Conservation (phyloP, 1,140 invertebrate genomes). For the Pissodes strobi region DNA sequence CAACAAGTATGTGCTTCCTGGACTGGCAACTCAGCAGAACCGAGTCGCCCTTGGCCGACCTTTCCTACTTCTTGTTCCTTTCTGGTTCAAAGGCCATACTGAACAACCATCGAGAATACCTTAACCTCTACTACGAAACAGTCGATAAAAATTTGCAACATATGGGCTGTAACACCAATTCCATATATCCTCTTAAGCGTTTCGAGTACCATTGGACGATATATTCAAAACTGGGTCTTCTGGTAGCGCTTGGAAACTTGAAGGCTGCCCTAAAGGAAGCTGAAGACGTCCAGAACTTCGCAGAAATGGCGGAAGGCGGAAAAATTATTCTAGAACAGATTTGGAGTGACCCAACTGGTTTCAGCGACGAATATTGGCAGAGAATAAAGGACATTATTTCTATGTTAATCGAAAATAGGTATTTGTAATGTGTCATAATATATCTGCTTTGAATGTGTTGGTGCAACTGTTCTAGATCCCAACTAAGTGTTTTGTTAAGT, state of each 20-base stretch:
- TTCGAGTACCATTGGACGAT: slow-evolving; percentile 2
- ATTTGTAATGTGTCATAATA: neutral
- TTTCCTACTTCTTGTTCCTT: slow-evolving; percentile 16
- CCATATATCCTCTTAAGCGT: slow-evolving; percentile 2
- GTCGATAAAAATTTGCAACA: neutral
- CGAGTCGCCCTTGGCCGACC: neutral
- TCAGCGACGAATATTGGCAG: neutral
- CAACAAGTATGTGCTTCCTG: too few relatives aligned
- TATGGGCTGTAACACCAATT: neutral
- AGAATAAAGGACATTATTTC: slow-evolving; percentile 2
- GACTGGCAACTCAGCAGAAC: too few relatives aligned
- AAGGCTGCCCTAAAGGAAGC: neutral
- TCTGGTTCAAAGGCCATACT: slow-evolving; percentile 1
- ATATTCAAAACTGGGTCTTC: neutral
- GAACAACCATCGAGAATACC: neutral
- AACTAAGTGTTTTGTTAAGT: too few relatives aligned
- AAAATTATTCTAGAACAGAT: neutral
- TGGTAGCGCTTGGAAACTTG: neutral
- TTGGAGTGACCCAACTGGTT: neutral
- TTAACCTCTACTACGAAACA: neutral
- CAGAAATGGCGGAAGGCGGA: neutral
- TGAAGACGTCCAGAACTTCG: neutral
- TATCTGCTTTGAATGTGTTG: too few relatives aligned
- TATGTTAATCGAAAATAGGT: neutral
- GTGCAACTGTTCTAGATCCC: too few relatives aligned